These are phyloP conservation scores for Tenthredo distinguenda DNA, from an alignment of 2,888 invertebrate genomes.

Conservation along the genomic window DNA sequence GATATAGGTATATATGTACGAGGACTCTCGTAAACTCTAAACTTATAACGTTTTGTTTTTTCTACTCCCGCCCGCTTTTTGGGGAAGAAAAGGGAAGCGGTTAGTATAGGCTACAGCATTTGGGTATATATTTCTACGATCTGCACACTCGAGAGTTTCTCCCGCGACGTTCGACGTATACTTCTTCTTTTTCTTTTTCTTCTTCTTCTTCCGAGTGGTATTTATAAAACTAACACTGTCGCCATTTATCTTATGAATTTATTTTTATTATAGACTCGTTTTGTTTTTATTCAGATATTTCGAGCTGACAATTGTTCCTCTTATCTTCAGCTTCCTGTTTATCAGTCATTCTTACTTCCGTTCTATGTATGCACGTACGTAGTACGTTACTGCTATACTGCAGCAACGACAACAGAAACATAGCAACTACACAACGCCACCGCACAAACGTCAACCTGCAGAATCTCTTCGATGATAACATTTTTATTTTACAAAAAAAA, in stretches of 20 bases:
- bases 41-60: too few species aligned
- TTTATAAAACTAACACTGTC: neutral
- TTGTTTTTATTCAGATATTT: neutral
- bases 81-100: too few species aligned
- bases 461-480: slow-evolving; percentile 6
- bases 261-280: neutral
- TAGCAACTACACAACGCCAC: neutral
- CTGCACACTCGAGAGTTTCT: neutral
- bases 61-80: too few species aligned
- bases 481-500: neutral
- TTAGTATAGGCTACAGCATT: too few species aligned
- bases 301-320: slow-evolving; percentile 6
- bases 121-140: neutral
- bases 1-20: neutral
- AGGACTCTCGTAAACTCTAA: too few species aligned
- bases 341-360: slow-evolving; percentile 17
- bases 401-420: neutral
- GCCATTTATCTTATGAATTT: neutral
- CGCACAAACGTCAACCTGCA: neutral
- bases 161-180: neutral
- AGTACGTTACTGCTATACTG: neutral
- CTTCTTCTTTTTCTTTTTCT: neutral
- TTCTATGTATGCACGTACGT: neutral
- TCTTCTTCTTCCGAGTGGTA: neutral
- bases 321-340: slow-evolving; percentile 23